Conservation (phyloP, 2,797 vertebrate genomes). For the Mus caroli region DNA sequence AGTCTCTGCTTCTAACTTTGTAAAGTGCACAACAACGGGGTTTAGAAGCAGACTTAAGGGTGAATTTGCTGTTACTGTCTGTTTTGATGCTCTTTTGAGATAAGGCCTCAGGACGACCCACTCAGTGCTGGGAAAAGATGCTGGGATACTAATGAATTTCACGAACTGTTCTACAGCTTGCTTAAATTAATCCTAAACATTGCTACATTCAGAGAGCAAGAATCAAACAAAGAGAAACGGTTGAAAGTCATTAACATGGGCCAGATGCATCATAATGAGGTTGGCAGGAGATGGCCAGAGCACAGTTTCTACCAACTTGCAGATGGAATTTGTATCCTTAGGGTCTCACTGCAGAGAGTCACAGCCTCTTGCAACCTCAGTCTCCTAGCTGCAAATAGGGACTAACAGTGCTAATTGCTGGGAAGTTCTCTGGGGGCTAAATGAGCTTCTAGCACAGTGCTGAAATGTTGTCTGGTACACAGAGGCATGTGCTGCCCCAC, state of each 20-base stretch:
- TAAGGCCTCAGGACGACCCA: not conserved
- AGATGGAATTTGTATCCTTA: not conserved
- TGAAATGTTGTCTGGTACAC: not conserved
- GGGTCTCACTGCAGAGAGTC: not conserved
- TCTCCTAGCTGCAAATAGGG: not conserved
- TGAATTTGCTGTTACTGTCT: not conserved
- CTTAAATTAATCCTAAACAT: constrained; percentile 9
- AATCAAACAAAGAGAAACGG: not conserved
- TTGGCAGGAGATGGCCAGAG: not conserved
- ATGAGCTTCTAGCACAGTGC: not conserved
- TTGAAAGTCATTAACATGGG: not conserved
- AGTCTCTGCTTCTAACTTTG: not conserved
- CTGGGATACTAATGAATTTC: not conserved
- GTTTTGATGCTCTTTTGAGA: not conserved
- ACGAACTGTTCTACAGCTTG: not conserved
- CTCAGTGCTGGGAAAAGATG: not conserved
- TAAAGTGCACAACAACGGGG: not conserved
- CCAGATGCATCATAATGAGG: not conserved
- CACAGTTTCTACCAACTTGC: not conserved
- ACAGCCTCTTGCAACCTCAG: not conserved
- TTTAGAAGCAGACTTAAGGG: not conserved
- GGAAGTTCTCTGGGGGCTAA: not conserved
- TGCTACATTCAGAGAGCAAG: not conserved
- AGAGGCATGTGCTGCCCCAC: not conserved
- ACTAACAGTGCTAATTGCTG: not conserved